phyloP scores from a whole-genome alignment of 2,888 invertebrate genomes.

The Laspeyria flexula region DNA sequence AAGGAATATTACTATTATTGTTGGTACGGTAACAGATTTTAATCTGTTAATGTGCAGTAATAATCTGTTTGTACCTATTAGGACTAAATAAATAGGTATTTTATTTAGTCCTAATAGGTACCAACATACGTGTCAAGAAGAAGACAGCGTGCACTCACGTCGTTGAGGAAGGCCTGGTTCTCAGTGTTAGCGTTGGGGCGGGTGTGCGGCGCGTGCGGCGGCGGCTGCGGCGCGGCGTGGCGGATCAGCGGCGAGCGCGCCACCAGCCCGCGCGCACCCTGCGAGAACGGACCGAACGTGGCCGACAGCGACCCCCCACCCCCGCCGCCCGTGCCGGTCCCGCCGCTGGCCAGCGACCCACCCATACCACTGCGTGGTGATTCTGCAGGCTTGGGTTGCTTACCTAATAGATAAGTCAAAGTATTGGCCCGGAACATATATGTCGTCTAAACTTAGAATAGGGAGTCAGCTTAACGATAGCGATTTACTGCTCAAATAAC shows the following conservation, averaged over 20 bases:
- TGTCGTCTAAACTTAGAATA: too few species aligned
- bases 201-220: slow-evolving; percentile 87
- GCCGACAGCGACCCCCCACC: slow-evolving; percentile 46
- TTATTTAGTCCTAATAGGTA: too few species aligned
- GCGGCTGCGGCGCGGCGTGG: slow-evolving; percentile 89
- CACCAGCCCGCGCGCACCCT: slow-evolving; percentile 93
- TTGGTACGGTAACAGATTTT: too few species aligned
- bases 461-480: too few species aligned
- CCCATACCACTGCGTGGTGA: slow-evolving; percentile 23
- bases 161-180: slow-evolving; percentile 97
- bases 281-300: slow-evolving; percentile 79
- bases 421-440: too few species aligned
- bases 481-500: too few species aligned
- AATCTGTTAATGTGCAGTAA: too few species aligned
- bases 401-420: slow-evolving; percentile 53
- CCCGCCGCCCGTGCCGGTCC: slow-evolving; percentile 11
- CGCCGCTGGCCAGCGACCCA: too few species aligned
- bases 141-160: slow-evolving; percentile 83
- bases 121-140: too few species aligned
- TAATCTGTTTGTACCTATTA: too few species aligned
- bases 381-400: slow-evolving; percentile 49
- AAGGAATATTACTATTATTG: too few species aligned
- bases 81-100: too few species aligned
- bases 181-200: slow-evolving; percentile 93
- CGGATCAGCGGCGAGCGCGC: slow-evolving; percentile 96